Evolutionary conservation across 2,888 invertebrate genomes (phyloP), one percentile per base, ranked within the genome.

Genomic region (Netelia virgata): DNA sequence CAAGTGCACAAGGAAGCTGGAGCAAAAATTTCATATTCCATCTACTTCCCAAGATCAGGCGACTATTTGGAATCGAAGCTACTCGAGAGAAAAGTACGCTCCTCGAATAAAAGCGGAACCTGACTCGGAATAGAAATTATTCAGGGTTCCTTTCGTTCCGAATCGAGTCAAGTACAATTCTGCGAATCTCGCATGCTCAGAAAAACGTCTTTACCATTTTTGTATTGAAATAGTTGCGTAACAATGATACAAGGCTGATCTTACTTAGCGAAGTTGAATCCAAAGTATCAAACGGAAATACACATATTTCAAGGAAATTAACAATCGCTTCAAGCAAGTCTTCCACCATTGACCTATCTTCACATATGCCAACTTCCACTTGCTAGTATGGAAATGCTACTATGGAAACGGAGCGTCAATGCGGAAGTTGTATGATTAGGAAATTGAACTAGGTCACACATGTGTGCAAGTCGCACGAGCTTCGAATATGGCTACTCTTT

Each of bases 341-440:
- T 53, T 53, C 16, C 53, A 36, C 36, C 6, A 36, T 36, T 36
- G 36, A 36, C 36, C 36, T 1, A 36, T 36, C 36, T 36, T 36
- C 36, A 36, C 6, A 43, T 70, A n/a, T 5, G 10, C 18, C 28
- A 59, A 68, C 72, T 50, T 72, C 72, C 41, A 77, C 59, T 68
- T 73, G 77, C 59, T 3, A 73, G 36, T 3, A 5, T 47, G 14
- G 41, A 64, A 57, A 80, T 59, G 66, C 64, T 47, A 81, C n/a
- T 36, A 9, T 28, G 11, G 47, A 16, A 36, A 41, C 50, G 36
- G 36, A 47, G 57, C 28, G 41, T 76, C 66, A 64, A 73, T 77
- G 53, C 50, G 77, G 72, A 72, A 66, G 69, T 61, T 50, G 18
- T 50, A 82, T 82, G 77, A 82, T 82, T 77, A 77, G 72, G 72